Base-by-base conservation (phyloP, 2,113 vertebrate species). In the Rhinichthys klamathensis region DNA sequence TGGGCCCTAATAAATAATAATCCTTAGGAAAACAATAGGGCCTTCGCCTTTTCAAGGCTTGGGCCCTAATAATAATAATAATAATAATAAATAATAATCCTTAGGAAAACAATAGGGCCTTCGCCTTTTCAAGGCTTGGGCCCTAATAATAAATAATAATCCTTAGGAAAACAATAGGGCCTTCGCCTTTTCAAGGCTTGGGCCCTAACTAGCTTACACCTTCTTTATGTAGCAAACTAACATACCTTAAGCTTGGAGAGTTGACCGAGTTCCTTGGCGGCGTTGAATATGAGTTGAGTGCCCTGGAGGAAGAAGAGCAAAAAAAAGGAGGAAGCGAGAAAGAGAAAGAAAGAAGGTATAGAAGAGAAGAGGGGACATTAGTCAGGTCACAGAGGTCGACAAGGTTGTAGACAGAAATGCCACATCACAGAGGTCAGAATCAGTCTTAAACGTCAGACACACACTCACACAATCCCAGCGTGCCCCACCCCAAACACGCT, bases 281-380 rank as follows among this genome's bases (percentile, higher is more conserved):
- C 98, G 0, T 99, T 99, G 90, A 99, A 99, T 91, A 99, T 99
- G 93, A 99, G 97, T 93, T 99, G 98, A 1, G 97, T 99, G 82
- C 98, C 98, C 98, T 99, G 93, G 61, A 89, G 88, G 80, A 89
- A 82, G 70, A 81, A 60, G 54, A 35, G 61, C 1, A n/a, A 76
- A 23, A 41, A 10, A 30, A 44, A 8, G 70, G 61, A 74, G 69
- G 79, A 83, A 84, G 81, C 44, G 77, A 90, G 49, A 86, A 74
- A 91, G 35, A 63, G 72, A 83, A 75, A 83, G 70, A 87, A 69
- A 83, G 0, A 78, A 72, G 89, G 83, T 87, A 92, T 90, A 92
- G 25, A 90, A 89, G 88, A 87, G 63, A 70, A 84, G 63, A 76
- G 86, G 88, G 83, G 1, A 82, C 73, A 0, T 1, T 63, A 76